A percentile compares a stretch with the other conserved stretches of the same genome.
These are phyloP conservation scores for Cyclophora albipunctata DNA, from an alignment of 2,888 invertebrate species.

Conservation along the genomic window DNA sequence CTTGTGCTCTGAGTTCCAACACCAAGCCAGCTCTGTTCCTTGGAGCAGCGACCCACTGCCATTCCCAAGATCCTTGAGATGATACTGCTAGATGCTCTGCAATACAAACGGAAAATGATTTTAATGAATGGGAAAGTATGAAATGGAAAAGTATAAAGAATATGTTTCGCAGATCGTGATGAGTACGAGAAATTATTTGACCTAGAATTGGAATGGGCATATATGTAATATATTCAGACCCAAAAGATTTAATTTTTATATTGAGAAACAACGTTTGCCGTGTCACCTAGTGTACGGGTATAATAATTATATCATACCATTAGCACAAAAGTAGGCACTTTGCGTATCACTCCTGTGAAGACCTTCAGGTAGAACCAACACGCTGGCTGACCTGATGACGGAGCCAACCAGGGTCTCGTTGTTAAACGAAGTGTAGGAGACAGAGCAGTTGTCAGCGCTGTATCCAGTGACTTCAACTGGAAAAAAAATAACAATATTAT, in stretches of 20 bases:
- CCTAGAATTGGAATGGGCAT: neutral
- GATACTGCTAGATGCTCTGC: constrained; percentile 79
- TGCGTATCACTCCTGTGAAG: constrained; percentile 78
- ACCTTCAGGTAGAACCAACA: constrained; percentile 78
- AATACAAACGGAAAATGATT: constrained; percentile 19
- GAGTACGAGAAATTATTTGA: too few relatives aligned
- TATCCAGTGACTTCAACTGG: constrained; percentile 81
- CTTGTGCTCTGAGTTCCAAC: constrained; percentile 73
- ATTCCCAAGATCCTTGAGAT: constrained; percentile 77
- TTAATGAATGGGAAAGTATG: too few relatives aligned
- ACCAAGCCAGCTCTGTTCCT: constrained; percentile 78
- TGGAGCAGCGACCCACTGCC: constrained; percentile 79
- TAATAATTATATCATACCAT: constrained; percentile 58
- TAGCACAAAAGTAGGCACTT: constrained; percentile 82
- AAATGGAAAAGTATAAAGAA: neutral
- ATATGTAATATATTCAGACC: neutral
- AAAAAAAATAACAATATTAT: neutral
- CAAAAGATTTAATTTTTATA: neutral
- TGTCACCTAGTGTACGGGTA: neutral
- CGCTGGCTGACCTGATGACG: constrained; percentile 76
- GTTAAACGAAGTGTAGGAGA: constrained; percentile 71
- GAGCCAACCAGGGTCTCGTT: constrained; percentile 78
- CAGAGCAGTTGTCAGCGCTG: constrained; percentile 78
- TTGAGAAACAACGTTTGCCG: neutral
- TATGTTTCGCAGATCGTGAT: too few relatives aligned